Evolutionary conservation across 2,113 vertebrate species (phyloP).

Genomic region (Gallinago undulata): DNA sequence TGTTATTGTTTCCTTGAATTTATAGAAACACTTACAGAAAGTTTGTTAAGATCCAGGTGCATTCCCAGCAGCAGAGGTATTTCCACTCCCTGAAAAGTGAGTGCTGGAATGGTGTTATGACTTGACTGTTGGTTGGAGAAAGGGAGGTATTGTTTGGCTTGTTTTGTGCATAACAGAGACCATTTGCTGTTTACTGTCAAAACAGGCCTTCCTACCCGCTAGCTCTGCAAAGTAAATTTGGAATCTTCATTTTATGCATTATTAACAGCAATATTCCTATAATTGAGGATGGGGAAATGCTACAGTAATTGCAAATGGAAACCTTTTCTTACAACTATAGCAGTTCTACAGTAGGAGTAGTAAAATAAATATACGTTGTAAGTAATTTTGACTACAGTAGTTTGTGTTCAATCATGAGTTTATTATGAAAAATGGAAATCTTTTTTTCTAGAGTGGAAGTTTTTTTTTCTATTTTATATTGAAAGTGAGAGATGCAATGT

Average conservation of each 20-base stretch:
- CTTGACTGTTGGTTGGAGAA: neutral
- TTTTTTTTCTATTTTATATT: neutral
- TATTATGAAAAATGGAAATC: neutral
- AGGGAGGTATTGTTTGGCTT: neutral
- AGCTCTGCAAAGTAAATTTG: neutral
- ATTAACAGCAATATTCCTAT: neutral
- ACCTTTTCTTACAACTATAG: neutral
- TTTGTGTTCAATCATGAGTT: neutral
- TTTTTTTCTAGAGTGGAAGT: neutral
- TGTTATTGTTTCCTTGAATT: neutral
- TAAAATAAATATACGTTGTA: neutral
- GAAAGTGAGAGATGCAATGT: neutral
- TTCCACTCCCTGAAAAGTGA: neutral
- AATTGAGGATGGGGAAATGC: neutral
- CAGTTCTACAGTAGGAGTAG: neutral
- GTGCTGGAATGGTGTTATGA: neutral
- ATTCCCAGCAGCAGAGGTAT: neutral
- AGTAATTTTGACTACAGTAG: neutral
- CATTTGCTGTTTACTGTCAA: neutral
- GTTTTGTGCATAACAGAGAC: neutral
- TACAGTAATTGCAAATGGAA: neutral
- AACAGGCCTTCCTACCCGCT: neutral
- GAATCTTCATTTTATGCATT: neutral
- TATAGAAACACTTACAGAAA: neutral
- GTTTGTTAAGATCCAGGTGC: neutral